Percentiles rank a stretch among this genome's conserved stretches.
phyloP scores from a whole-genome alignment of 2,113 vertebrate species.

The Solenodon paradoxus region DNA sequence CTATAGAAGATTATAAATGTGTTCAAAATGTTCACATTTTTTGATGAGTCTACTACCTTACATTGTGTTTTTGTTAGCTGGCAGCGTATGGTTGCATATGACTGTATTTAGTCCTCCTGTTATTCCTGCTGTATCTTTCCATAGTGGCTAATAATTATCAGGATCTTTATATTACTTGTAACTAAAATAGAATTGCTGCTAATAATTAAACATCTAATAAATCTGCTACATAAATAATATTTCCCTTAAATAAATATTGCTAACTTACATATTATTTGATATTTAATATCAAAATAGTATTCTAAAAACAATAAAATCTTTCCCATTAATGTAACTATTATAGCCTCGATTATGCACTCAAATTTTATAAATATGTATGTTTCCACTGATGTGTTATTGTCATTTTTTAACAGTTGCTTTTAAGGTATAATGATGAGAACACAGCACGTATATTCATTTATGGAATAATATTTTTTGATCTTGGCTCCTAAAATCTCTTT shows the following conservation, averaged over 20 bases:
- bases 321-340: background rate
- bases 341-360: background rate
- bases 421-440: background rate
- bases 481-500: background rate
- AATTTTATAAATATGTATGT: background rate
- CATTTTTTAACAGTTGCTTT: background rate
- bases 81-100: background rate
- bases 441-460: background rate
- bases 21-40: background rate
- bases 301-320: background rate
- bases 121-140: background rate
- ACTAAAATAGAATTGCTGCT: background rate
- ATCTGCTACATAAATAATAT: background rate
- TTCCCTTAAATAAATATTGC: background rate
- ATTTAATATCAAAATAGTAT: background rate
- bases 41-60: background rate
- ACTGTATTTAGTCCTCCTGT: background rate
- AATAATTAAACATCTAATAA: background rate
- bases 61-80: background rate
- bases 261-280: background rate
- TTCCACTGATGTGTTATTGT: background rate
- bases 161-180: background rate
- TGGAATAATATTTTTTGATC: background rate
- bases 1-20: background rate
- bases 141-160: background rate